Evolutionary conservation across 2,888 invertebrate species (phyloP), one percentile per base, ranked within the genome.

Genomic region (Synanthedon vespiformis): DNA sequence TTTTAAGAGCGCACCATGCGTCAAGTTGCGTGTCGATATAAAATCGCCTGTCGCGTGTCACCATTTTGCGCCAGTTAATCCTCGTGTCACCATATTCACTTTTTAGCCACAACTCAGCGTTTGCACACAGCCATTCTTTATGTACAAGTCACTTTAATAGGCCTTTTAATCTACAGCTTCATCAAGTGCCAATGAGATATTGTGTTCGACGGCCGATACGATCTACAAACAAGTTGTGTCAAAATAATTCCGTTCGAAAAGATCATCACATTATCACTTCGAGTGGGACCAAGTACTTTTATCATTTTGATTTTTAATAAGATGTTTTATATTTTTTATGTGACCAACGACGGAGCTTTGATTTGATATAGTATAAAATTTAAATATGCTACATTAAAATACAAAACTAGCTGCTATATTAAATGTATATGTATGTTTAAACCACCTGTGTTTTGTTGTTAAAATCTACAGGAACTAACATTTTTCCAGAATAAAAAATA

Each of bases 21-120:
- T 81, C 78, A 80, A 78, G 71, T 81, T 65, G 81, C 83, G 79
- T 83, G 83, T 77, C 68, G 79, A 77, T 75, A 71, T 72, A 66
- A 69, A 65, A 73, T 74, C 77, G 65, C 62, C 61, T 53, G 60
- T 58, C 48, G 53, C 52, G 56, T 50, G 56, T 60, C 56, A 55
- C 58, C 56, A 58, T 59, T 62, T 61, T 58, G 61, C 57, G 63
- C 62, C 70, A 67, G 66, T 78, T 75, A 73, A 77, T 80, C 70
- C 69, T 73, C 61, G 49, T 55, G 54, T 68, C 67, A 63, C 62
- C 56, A 56, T 68, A 64, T 58, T 68, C 61, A 63, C 64, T 75
- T 78, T 76, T 77, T 72, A 58, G 52, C 62, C 59, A 57, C 61
- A 44, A 44, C 48, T 48, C 57, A 54, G 56, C 58, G 64, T 59